phyloP scores from a whole-genome alignment of 2,888 invertebrate genomes.

The Drosophila heteroneura region DNA sequence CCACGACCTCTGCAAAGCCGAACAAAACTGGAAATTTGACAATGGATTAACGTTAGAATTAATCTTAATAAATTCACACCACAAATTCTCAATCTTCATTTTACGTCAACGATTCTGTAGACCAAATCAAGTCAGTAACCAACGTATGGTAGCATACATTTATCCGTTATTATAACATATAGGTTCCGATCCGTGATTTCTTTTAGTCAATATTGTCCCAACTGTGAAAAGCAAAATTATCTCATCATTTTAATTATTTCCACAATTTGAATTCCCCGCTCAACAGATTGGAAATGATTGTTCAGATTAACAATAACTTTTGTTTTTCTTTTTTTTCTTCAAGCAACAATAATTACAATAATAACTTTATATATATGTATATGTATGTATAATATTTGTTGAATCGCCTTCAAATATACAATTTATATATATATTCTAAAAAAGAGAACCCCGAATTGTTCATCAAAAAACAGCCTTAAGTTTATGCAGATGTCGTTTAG shows the following conservation, averaged over 20 bases:
- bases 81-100: too few relatives aligned
- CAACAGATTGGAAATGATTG: conserved; percentile 62
- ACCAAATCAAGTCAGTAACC: neutral
- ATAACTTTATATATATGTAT: conserved; percentile 38
- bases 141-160: neutral
- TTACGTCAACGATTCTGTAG: too few relatives aligned
- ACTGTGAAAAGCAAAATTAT: neutral
- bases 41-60: too few relatives aligned
- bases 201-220: neutral
- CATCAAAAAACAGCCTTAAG: conserved; percentile 78
- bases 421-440: conserved; percentile 56
- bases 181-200: too few relatives aligned
- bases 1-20: too few relatives aligned
- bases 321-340: conserved; percentile 2
- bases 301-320: conserved; percentile 68
- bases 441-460: conserved; percentile 67
- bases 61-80: too few relatives aligned
- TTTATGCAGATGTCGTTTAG: conserved; percentile 63
- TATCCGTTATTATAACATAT: neutral
- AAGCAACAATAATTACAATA: conserved; percentile 77
- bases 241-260: neutral
- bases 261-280: neutral
- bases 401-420: conserved; percentile 72
- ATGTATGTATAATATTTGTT: conserved; percentile 63
- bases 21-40: too few relatives aligned